Evolutionary conservation across 2,888 invertebrate species (phyloP).

Genomic region (Drosophila paracracens): DNA sequence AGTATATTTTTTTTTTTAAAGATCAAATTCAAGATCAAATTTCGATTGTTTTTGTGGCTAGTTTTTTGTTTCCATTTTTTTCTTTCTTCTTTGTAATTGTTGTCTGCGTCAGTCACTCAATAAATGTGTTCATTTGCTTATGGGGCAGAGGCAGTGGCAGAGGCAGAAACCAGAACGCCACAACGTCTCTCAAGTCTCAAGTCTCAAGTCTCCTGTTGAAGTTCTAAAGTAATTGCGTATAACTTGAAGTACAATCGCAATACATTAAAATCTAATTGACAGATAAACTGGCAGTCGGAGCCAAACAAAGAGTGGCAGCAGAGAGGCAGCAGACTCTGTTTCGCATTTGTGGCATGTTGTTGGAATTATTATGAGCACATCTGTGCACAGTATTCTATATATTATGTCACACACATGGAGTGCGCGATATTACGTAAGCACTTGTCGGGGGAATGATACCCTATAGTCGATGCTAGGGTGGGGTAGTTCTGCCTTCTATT

Average conservation of each 20-base stretch:
- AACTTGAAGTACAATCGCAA: slow-evolving; percentile 76
- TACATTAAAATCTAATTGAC: slow-evolving; percentile 80
- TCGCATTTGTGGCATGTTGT: slow-evolving; percentile 4
- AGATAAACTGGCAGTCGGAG: slow-evolving; percentile 65
- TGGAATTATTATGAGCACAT: background rate
- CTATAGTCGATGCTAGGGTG: too few relatives aligned
- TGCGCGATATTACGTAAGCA: slow-evolving; percentile 72
- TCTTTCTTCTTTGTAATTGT: slow-evolving; percentile 21
- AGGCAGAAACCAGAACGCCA: slow-evolving; percentile 39
- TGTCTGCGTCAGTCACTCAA: slow-evolving; percentile 37
- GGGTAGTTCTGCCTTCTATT: background rate
- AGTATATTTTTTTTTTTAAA: background rate
- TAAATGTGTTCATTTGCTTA: slow-evolving; percentile 65
- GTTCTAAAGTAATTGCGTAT: slow-evolving; percentile 76
- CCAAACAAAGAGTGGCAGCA: background rate
- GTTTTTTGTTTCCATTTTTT: background rate
- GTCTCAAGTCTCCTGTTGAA: slow-evolving; percentile 41
- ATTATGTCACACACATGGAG: slow-evolving; percentile 31
- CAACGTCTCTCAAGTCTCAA: slow-evolving; percentile 11
- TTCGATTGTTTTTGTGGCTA: slow-evolving; percentile 20
- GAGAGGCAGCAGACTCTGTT: background rate
- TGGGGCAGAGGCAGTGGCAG: slow-evolving; percentile 1
- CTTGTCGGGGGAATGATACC: slow-evolving; percentile 46
- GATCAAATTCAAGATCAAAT: slow-evolving; percentile 23
- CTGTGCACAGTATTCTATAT: background rate